Base-by-base conservation (phyloP, 2,797 vertebrate species). In the Neosalanx taihuensis region DNA sequence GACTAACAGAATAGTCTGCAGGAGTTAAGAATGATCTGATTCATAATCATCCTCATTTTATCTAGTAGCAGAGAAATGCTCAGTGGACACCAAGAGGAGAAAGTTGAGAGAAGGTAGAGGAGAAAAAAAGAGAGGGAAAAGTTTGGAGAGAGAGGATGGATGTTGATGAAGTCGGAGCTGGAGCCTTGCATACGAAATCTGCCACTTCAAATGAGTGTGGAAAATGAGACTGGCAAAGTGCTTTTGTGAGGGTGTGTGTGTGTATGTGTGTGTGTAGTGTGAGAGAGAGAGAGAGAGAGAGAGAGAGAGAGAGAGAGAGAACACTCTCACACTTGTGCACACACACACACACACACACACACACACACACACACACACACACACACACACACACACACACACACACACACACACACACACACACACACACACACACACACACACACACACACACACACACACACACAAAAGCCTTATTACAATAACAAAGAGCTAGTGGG, bases 141-240 rank as follows among this genome's bases (percentile, higher is more conserved):
- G 69, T 70, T 74, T 53, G 73, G 67, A 68, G 60, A 3, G 10
- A 60, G 41, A 33, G 53, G 20, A 56, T 20, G 49, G 61, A 53
- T 62, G 63, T 18, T 76, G 30, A 73, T 53, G 65, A 53, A 74
- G 53, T 37, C 61, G 46, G 41, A 67, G 72, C 65, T 63, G 71
- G 80, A 68, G 84, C 67, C 65, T 59, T 72, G 74, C 90, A 86
- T 89, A 91, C 90, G 85, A 89, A 91, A 91, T 91, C 89, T 88
- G 75, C 77, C 85, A 85, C 71, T 89, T 90, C 89, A 90, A 89
- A 91, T 85, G 76, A 82, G 59, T 35, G 72, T 70, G 81, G 57
- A 87, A 87, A 87, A 87, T 84, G 80, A 86, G 86, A 77, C 76
- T 67, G 33, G 77, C 79, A 76, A 72, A 76, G 76, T 71, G 75